Conservation (phyloP, 2,888 invertebrate species). For the Drosophila percnosoma region DNA sequence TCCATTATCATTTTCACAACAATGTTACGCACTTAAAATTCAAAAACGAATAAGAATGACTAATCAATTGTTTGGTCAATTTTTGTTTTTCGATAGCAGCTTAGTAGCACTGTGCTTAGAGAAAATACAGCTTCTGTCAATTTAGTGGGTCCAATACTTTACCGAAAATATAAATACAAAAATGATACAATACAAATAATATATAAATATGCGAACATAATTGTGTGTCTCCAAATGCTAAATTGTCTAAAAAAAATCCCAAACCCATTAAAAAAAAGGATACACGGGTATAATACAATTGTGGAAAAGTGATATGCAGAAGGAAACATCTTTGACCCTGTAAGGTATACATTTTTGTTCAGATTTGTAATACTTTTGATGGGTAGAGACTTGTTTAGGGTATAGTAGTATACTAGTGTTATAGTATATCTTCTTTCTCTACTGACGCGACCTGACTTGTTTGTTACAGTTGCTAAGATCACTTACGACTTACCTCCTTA, state of each 20-base stretch:
- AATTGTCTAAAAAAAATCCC: too few relatives aligned
- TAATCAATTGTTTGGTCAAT: too few relatives aligned
- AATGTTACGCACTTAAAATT: too few relatives aligned
- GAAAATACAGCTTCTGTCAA: background rate
- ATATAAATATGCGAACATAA: background rate
- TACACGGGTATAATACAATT: too few relatives aligned
- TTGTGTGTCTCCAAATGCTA: background rate
- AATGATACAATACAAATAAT: background rate
- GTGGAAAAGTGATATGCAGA: too few relatives aligned
- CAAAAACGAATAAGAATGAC: too few relatives aligned
- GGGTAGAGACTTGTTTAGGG: background rate
- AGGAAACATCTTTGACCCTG: too few relatives aligned
- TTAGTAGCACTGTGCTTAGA: too few relatives aligned
- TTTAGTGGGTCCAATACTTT: background rate
- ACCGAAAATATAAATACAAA: background rate
- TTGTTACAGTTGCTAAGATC: background rate
- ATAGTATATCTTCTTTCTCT: background rate
- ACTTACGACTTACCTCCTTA: slow-evolving; percentile 18
- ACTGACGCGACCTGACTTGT: background rate
- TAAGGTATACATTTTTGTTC: background rate
- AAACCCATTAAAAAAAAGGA: too few relatives aligned
- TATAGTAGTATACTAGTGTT: background rate
- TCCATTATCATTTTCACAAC: too few relatives aligned
- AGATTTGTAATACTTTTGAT: background rate
- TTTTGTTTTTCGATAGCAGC: too few relatives aligned